phyloP scores from a whole-genome alignment of 2,888 invertebrate species.

The Heliconius cydno region DNA sequence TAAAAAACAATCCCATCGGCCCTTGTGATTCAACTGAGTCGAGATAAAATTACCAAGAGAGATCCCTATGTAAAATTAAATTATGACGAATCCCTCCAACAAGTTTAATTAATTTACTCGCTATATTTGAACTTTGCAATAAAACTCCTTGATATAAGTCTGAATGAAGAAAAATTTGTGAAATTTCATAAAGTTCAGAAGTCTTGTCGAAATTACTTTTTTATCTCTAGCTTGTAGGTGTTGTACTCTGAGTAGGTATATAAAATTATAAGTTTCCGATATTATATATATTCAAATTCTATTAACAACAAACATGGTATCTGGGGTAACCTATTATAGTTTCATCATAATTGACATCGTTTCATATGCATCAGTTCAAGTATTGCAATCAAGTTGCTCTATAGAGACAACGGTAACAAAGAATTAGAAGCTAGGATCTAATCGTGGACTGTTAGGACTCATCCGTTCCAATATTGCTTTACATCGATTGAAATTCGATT shows the following conservation, averaged over 20 bases:
- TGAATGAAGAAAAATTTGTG: not conserved
- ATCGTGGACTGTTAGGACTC: not conserved
- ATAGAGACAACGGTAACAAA: no score
- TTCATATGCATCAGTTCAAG: not conserved
- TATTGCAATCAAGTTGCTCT: not conserved
- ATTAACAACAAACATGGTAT: no score
- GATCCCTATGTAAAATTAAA: conserved; percentile 21
- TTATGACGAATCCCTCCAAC: conserved; percentile 22
- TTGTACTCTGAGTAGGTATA: not conserved
- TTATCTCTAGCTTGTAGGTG: not conserved
- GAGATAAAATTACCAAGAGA: not conserved
- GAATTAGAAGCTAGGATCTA: not conserved
- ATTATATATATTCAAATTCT: not conserved
- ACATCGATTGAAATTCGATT: not conserved
- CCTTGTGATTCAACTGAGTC: conserved; percentile 2
- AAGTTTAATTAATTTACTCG: conserved; percentile 20
- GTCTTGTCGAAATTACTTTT: not conserved
- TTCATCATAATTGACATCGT: not conserved
- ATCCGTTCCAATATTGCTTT: not conserved
- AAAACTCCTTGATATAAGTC: not conserved
- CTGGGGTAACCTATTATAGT: not conserved
- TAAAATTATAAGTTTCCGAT: not conserved
- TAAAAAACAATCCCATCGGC: not conserved
- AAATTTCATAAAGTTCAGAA: conserved; percentile 7
- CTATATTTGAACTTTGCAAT: conserved; percentile 19